A percentile compares a stretch with the other conserved stretches of the same genome.
These are phyloP conservation scores for Pseudomyrmex concolor DNA, from an alignment of 1,140 invertebrate genomes.

Conservation along the genomic window DNA sequence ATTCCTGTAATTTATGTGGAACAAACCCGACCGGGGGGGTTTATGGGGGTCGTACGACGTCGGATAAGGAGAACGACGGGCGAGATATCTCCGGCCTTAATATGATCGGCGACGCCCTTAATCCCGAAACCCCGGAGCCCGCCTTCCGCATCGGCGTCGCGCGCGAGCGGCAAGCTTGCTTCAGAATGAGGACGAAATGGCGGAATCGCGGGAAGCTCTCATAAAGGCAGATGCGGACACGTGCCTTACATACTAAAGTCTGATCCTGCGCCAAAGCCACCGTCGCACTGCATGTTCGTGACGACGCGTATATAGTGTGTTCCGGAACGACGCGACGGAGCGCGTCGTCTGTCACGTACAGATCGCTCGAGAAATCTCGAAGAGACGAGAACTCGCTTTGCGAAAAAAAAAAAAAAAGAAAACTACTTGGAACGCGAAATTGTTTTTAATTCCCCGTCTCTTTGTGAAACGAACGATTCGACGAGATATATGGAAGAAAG, in stretches of 20 bases:
- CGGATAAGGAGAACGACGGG: constrained; percentile 66
- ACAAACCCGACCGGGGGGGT: constrained; percentile 65
- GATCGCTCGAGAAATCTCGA: background rate
- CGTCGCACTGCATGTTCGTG: constrained; percentile 56
- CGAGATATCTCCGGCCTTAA: constrained; percentile 74
- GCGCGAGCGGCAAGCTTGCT: constrained; percentile 61
- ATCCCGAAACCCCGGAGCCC: constrained; percentile 67
- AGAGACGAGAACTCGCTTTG: background rate
- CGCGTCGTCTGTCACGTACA: background rate
- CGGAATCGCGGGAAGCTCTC: constrained; percentile 81
- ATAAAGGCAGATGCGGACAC: constrained; percentile 84
- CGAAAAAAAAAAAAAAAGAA: background rate
- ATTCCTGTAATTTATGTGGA: constrained; percentile 71
- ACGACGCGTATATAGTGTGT: constrained; percentile 59
- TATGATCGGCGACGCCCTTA: constrained; percentile 75
- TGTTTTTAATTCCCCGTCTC: too few species aligned
- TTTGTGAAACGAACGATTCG: too few species aligned
- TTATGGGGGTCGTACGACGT: constrained; percentile 57
- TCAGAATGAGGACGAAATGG: constrained; percentile 82
- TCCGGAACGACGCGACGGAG: constrained; percentile 4
- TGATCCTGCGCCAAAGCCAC: constrained; percentile 68
- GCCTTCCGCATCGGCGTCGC: background rate
- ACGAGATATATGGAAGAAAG: too few species aligned
- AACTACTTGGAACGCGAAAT: too few species aligned
- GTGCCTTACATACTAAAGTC: constrained; percentile 83